phyloP scores from a whole-genome alignment of 2,888 invertebrate species.

The Galerucella calmariensis region DNA sequence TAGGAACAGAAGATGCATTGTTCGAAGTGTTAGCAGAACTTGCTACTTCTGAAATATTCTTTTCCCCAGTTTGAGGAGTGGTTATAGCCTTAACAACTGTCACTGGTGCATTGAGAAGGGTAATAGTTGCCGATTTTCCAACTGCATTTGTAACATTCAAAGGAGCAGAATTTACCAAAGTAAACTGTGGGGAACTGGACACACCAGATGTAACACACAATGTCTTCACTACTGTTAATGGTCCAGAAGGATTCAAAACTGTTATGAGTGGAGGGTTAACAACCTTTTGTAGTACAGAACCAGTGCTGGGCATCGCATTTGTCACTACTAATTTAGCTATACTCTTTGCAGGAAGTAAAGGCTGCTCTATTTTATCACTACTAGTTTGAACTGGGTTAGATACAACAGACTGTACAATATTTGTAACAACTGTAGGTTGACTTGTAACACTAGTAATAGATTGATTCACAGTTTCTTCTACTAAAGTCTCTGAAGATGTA shows the following conservation, averaged over 20 bases:
- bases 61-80: conserved; percentile 34
- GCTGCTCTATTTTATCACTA: conserved; percentile 36
- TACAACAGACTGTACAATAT: conserved; percentile 34
- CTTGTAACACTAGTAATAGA: conserved; percentile 30
- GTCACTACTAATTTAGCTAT: conserved; percentile 56
- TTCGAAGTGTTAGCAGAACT: conserved; percentile 34
- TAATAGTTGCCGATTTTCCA: conserved; percentile 60
- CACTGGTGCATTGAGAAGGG: conserved; percentile 61
- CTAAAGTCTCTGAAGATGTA: conserved; percentile 31
- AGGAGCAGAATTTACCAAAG: conserved; percentile 60
- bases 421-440: conserved; percentile 38
- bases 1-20: conserved; percentile 43
- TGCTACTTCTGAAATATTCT: conserved; percentile 32
- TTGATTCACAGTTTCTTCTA: conserved; percentile 30
- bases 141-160: conserved; percentile 57
- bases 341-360: conserved; percentile 42
- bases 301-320: conserved; percentile 45
- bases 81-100: conserved; percentile 60
- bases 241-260: conserved; percentile 61
- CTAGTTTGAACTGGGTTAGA: conserved; percentile 32
- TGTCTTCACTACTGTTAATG: conserved; percentile 62
- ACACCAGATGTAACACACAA: conserved; percentile 59
- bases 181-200: conserved; percentile 60
- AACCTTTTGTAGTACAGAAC: conserved; percentile 55
- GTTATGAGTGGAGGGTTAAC: conserved; percentile 61